These are phyloP conservation scores for Planiliza haematocheilus DNA, from an alignment of 2,113 vertebrate genomes.

Conservation along the genomic window DNA sequence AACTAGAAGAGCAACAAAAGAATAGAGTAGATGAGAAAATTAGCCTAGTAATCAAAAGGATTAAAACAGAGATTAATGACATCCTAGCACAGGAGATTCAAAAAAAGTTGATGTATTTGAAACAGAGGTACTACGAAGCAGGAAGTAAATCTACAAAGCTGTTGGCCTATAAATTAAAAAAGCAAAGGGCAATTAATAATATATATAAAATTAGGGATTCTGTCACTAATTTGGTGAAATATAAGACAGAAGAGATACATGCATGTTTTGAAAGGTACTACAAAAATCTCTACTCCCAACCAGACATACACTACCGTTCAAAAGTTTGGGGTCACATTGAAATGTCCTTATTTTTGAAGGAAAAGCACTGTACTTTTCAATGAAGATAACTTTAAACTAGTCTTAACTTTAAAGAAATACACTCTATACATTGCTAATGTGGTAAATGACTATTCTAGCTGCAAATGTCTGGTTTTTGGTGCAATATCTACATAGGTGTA, in stretches of 20 bases:
- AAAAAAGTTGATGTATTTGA: background rate
- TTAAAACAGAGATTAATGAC: constrained; percentile 8
- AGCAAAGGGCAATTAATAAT: background rate
- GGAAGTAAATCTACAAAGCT: too few species aligned
- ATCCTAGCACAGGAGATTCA: constrained; percentile 5
- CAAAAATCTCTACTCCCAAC: background rate
- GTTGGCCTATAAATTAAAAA: background rate
- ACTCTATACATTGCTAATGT: too few species aligned
- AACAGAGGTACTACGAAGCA: constrained; percentile 4
- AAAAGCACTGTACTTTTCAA: too few species aligned
- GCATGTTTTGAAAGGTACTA: background rate
- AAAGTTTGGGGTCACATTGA: too few species aligned
- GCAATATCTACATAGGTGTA: too few species aligned
- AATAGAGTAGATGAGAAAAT: background rate
- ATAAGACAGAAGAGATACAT: background rate
- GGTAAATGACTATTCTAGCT: too few species aligned
- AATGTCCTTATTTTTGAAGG: too few species aligned
- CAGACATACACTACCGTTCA: too few species aligned
- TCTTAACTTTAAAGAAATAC: too few species aligned
- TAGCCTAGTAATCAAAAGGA: background rate
- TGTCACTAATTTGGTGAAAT: background rate
- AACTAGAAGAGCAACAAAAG: background rate
- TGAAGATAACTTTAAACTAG: too few species aligned
- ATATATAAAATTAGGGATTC: constrained; percentile 1
- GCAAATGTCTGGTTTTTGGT: too few species aligned